Percentiles rank a stretch among this genome's conserved stretches.
Evolutionary conservation across 2,113 vertebrate genomes (phyloP).

Genomic region (Oriolus oriolus): DNA sequence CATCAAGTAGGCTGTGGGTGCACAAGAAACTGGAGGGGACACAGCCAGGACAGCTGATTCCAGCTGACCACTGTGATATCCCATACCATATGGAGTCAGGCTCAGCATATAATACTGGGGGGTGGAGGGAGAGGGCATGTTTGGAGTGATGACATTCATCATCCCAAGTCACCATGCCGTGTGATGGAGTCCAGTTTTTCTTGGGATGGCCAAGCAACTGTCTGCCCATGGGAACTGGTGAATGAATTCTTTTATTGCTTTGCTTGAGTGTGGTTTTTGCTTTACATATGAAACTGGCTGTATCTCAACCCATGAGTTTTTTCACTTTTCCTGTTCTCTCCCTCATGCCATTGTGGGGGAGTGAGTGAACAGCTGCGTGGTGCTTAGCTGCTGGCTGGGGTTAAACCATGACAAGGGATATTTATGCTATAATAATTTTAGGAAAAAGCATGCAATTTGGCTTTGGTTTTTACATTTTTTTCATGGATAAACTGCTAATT

Average conservation of each 20-base stretch:
- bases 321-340: background rate
- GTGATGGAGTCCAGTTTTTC: background rate
- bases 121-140: background rate
- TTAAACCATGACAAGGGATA: background rate
- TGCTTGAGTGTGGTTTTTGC: background rate
- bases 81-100: too few relatives aligned
- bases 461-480: background rate
- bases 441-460: background rate
- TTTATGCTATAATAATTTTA: background rate
- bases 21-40: background rate
- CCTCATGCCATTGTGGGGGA: background rate
- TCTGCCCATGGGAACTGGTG: background rate
- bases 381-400: background rate
- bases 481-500: background rate
- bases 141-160: rapidly evolving
- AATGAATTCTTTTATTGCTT: background rate
- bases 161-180: rapidly evolving
- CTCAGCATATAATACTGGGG: background rate
- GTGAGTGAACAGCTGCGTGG: background rate
- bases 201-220: background rate
- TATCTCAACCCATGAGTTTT: background rate
- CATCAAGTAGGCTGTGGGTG: background rate
- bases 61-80: background rate
- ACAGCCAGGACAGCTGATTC: background rate
- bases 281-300: background rate